phyloP scores from a whole-genome alignment of 2,888 invertebrate species.

The Leptopilina drosophilae region DNA sequence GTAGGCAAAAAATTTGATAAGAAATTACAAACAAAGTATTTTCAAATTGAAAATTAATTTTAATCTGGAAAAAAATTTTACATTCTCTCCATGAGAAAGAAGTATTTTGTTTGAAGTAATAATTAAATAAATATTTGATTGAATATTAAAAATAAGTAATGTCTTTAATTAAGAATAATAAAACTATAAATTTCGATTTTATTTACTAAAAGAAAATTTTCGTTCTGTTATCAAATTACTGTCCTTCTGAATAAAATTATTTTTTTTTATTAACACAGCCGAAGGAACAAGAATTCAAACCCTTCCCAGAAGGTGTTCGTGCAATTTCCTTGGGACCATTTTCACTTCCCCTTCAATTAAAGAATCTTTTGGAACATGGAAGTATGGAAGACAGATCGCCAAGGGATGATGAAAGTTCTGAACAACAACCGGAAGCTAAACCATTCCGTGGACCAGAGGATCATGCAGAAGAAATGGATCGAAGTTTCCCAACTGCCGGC shows the following conservation, averaged over 20 bases:
- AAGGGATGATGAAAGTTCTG: constrained; percentile 62
- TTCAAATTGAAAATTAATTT: no score
- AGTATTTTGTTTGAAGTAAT: no score
- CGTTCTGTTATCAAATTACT: no score
- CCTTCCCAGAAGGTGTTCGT: constrained; percentile 69
- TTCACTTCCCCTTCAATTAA: constrained; percentile 70
- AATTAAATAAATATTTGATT: no score
- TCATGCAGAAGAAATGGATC: constrained; percentile 68
- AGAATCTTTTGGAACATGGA: constrained; percentile 70
- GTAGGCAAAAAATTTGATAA: background rate
- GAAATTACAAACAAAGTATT: background rate
- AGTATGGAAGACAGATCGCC: constrained; percentile 69
- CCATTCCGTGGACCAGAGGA: constrained; percentile 67
- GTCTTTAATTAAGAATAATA: no score
- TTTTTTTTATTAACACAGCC: constrained; percentile 40
- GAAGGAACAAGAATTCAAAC: constrained; percentile 70
- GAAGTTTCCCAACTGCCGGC: constrained; percentile 68
- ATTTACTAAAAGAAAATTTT: no score
- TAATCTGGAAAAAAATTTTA: no score
- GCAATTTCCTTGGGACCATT: constrained; percentile 68
- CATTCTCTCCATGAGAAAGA: no score
- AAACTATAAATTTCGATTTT: no score
- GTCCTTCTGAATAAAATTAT: no score
- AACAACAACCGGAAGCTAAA: constrained; percentile 67
- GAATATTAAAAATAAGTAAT: no score